Evolutionary conservation across 2,888 invertebrate species (phyloP).

Genomic region (Caenorhabditis doughertyi): DNA sequence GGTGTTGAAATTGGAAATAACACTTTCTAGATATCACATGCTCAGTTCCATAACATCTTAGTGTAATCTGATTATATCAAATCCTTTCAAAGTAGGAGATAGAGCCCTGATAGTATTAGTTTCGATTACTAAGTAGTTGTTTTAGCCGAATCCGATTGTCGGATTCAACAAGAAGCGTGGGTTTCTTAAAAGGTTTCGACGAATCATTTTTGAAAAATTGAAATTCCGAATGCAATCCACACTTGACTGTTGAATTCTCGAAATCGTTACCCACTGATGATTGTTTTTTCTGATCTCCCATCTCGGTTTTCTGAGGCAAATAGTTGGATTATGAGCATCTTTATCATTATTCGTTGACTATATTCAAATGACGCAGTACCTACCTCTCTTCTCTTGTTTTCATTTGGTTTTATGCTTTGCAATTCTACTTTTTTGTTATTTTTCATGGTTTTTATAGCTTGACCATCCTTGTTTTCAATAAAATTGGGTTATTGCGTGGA

Average conservation of each 20-base stretch:
- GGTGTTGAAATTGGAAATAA: neutral
- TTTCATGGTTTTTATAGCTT: neutral
- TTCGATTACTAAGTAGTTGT: neutral
- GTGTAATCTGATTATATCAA: neutral
- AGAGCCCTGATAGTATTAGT: neutral
- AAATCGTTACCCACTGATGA: neutral
- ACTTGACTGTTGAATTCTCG: neutral
- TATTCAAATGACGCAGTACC: slow-evolving; percentile 2
- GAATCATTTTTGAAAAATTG: neutral
- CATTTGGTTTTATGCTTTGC: neutral
- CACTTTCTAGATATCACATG: neutral
- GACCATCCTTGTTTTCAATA: neutral
- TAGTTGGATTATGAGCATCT: neutral
- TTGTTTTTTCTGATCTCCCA: neutral
- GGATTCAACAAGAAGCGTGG: slow-evolving; percentile 1
- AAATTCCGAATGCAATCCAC: neutral
- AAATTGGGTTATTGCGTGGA: no score
- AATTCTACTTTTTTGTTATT: slow-evolving; percentile 12
- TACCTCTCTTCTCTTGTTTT: neutral
- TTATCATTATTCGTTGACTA: neutral
- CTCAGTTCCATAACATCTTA: neutral
- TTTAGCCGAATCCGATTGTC: neutral
- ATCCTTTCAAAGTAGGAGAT: neutral
- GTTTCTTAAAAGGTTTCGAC: neutral
- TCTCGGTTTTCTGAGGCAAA: neutral